These are phyloP conservation scores for Chlamydotis undulata DNA, from an alignment of 2,113 vertebrate genomes.

Conservation along the genomic window DNA sequence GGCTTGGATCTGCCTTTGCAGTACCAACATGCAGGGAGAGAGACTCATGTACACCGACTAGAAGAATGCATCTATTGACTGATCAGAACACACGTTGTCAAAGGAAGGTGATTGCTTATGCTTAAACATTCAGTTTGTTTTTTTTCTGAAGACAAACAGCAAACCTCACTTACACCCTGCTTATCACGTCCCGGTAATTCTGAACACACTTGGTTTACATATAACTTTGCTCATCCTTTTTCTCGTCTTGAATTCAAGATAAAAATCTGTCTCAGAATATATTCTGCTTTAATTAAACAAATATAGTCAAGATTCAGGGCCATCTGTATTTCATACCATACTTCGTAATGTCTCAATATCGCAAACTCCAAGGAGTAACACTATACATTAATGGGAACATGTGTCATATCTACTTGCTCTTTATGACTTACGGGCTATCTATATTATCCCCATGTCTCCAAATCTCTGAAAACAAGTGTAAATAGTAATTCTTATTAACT, in stretches of 20 bases:
- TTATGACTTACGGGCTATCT: conserved; percentile 60
- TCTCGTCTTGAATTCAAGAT: conserved; percentile 30
- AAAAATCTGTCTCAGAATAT: conserved; percentile 45
- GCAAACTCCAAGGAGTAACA: conserved; percentile 49
- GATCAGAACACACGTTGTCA: background rate
- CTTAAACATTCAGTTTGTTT: background rate
- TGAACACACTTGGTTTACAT: conserved; percentile 18
- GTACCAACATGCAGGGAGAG: background rate
- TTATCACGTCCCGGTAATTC: background rate
- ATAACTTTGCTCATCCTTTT: conserved; percentile 8
- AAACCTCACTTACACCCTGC: background rate
- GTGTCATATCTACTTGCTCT: conserved; percentile 59
- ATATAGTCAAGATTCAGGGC: conserved; percentile 18
- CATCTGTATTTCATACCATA: conserved; percentile 44
- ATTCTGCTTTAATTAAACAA: conserved; percentile 69
- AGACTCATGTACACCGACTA: background rate
- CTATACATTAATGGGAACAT: conserved; percentile 55
- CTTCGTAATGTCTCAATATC: conserved; percentile 26
- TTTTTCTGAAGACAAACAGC: background rate
- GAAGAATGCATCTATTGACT: background rate
- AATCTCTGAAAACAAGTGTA: conserved; percentile 70
- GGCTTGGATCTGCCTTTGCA: background rate
- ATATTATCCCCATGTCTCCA: conserved; percentile 51
- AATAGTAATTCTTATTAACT: conserved; percentile 76
- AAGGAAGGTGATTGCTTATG: background rate